A percentile compares a stretch with the other conserved stretches of the same genome.
Evolutionary conservation across 2,797 vertebrate genomes (phyloP).

Genomic region (Sardinella longiceps): DNA sequence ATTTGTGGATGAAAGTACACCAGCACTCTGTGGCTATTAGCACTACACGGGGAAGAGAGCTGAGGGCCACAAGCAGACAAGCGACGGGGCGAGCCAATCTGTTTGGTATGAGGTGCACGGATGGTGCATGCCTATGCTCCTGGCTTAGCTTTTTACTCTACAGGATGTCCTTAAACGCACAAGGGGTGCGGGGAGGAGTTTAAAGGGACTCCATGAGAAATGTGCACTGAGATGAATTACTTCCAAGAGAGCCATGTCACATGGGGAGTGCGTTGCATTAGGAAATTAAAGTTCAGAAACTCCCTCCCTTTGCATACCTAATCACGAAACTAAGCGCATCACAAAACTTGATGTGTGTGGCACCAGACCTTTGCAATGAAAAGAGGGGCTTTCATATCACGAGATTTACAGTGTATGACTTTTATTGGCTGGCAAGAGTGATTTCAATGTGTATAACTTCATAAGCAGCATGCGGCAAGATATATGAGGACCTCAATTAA

Average conservation of each 20-base stretch:
- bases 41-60: background rate
- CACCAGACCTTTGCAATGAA: background rate
- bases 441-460: background rate
- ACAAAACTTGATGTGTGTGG: background rate
- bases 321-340: background rate
- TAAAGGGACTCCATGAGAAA: background rate
- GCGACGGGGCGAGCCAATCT: background rate
- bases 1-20: background rate
- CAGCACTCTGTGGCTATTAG: background rate
- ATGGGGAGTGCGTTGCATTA: background rate
- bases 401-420: slow-evolving; percentile 9
- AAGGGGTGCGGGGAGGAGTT: background rate
- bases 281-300: background rate
- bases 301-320: background rate
- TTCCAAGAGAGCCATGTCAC: background rate
- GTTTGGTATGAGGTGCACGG: background rate
- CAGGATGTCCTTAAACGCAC: background rate
- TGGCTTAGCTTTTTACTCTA: background rate
- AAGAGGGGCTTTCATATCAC: background rate
- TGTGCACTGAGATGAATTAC: slow-evolving; percentile 17
- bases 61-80: background rate
- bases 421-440: background rate
- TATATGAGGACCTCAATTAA: slow-evolving; percentile 4
- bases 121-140: background rate
- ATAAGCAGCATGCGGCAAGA: background rate